A percentile compares a stretch with the other conserved stretches of the same genome.
Evolutionary conservation across 1,140 invertebrate genomes (phyloP).

Genomic region (Phenacoccus solenopsis): DNA sequence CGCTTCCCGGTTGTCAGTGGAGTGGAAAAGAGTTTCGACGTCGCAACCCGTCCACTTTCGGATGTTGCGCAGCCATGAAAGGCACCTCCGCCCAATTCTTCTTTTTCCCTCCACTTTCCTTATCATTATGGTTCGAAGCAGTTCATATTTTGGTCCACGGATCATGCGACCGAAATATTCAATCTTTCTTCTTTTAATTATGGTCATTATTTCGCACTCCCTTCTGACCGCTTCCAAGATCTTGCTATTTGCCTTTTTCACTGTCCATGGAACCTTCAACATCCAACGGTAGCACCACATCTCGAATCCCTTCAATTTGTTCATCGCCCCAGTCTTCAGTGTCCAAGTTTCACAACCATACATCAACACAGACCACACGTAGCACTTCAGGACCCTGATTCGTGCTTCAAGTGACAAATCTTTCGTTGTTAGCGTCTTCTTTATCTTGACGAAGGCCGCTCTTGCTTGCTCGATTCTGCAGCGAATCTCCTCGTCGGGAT

Average conservation of each 20-base stretch:
- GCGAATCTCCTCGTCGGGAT: constrained; percentile 19
- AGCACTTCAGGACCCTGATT: constrained; percentile 18
- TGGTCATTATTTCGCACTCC: too few species aligned
- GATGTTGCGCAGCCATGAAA: too few species aligned
- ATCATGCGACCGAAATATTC: too few species aligned
- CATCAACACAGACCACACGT: constrained; percentile 19
- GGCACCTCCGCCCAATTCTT: too few species aligned
- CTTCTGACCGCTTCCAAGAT: not conserved
- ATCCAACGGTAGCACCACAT: constrained; percentile 13
- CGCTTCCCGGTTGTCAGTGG: too few species aligned
- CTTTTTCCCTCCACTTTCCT: too few species aligned
- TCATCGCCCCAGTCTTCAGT: not conserved
- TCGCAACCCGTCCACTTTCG: too few species aligned
- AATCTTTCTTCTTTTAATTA: too few species aligned
- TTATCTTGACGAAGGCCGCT: constrained; percentile 19
- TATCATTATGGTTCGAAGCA: too few species aligned
- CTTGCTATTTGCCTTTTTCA: not conserved
- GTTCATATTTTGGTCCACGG: too few species aligned
- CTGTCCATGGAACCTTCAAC: not conserved
- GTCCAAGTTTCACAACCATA: constrained; percentile 21
- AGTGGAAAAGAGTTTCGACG: too few species aligned
- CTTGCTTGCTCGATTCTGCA: constrained; percentile 21
- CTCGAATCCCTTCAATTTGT: constrained; percentile 18
- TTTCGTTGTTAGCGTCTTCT: constrained; percentile 1
- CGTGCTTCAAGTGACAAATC: constrained; percentile 8